Percentiles rank a stretch among this genome's conserved stretches.
Conservation (phyloP, 2,797 vertebrate genomes). For the Mus spretus region DNA sequence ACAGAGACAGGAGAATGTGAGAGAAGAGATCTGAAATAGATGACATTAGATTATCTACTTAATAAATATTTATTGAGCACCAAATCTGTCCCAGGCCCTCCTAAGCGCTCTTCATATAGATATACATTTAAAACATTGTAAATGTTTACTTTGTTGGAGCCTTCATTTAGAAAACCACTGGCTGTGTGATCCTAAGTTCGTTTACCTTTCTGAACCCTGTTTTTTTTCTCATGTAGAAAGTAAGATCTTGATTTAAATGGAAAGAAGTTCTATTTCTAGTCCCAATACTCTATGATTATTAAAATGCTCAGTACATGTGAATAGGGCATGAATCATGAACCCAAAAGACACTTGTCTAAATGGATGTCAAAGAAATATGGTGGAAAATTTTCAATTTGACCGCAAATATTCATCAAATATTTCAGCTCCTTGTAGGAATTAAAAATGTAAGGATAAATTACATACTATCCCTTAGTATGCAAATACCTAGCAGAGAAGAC, state of each 20-base stretch:
- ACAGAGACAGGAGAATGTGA: neutral
- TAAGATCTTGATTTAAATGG: neutral
- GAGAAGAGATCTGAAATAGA: neutral
- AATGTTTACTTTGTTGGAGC: neutral
- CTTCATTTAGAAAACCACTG: conserved; percentile 33
- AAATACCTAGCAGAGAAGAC: neutral
- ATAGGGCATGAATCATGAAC: neutral
- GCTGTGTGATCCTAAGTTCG: neutral
- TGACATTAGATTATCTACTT: neutral
- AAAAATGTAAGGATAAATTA: conserved; percentile 32
- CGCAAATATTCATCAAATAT: conserved; percentile 3
- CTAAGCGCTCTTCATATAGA: neutral
- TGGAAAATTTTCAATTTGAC: conserved; percentile 7
- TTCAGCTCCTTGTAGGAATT: neutral
- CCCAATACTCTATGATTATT: conserved; percentile 6
- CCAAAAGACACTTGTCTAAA: neutral
- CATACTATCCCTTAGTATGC: neutral
- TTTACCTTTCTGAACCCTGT: neutral
- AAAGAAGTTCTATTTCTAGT: neutral
- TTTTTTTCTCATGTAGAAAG: conserved; percentile 34
- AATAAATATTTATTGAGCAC: conserved; percentile 21
- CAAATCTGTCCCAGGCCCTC: neutral
- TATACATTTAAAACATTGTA: neutral
- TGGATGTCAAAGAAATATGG: neutral
- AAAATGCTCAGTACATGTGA: neutral